Evolutionary conservation across 2,113 vertebrate species (phyloP).

Genomic region (Budorcas taxicolor): DNA sequence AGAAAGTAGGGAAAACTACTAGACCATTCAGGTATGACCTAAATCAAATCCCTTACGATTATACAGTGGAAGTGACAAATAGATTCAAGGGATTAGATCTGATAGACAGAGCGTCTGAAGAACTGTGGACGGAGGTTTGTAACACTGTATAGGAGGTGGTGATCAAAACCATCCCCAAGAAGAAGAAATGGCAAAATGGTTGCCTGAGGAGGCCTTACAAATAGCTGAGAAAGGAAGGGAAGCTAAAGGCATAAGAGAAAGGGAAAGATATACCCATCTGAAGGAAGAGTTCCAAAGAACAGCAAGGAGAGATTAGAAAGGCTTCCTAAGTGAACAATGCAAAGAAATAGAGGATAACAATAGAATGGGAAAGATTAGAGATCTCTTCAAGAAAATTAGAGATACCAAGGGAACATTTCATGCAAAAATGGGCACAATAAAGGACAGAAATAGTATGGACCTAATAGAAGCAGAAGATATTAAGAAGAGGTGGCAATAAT

Average conservation of each 20-base stretch:
- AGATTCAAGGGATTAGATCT: not conserved
- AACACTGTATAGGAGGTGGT: not conserved
- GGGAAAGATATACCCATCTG: not conserved
- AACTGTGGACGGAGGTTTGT: not conserved
- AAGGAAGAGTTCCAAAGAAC: not conserved
- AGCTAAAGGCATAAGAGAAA: not conserved
- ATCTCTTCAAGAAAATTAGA: not conserved
- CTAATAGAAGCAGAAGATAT: not conserved
- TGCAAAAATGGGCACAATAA: not conserved
- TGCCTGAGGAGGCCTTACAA: not conserved
- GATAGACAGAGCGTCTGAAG: not conserved
- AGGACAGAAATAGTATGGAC: not conserved
- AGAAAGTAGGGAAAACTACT: not conserved
- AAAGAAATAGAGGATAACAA: not conserved
- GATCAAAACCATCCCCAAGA: not conserved
- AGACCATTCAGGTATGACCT: not conserved
- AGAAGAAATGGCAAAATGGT: not conserved
- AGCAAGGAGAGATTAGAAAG: not conserved
- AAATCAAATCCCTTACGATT: not conserved
- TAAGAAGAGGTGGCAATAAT: not conserved
- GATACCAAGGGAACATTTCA: not conserved
- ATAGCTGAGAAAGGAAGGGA: not conserved
- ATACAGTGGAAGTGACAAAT: not conserved
- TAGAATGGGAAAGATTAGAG: not conserved
- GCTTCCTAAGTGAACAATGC: not conserved